These are phyloP conservation scores for Trinectes maculatus DNA, from an alignment of 2,113 vertebrate species.

Conservation along the genomic window DNA sequence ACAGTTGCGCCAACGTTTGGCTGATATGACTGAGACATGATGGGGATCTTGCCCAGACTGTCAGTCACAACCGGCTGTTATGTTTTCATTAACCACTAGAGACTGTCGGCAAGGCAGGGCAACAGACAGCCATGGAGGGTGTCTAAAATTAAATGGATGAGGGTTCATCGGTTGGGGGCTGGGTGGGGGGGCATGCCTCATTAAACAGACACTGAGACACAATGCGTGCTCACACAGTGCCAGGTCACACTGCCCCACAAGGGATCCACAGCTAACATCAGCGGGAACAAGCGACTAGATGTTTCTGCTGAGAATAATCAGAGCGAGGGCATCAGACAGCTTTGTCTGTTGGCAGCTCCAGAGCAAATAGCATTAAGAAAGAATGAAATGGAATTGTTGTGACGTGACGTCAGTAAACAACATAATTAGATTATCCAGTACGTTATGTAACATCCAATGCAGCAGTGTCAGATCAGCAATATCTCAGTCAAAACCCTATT, in stretches of 20 bases:
- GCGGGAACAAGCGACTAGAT: slow-evolving; percentile 21
- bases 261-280: slow-evolving; percentile 14
- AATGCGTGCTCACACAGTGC: slow-evolving; percentile 33
- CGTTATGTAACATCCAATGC: no score
- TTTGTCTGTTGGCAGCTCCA: no score
- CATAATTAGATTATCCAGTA: no score
- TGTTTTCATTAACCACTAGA: slow-evolving; percentile 69
- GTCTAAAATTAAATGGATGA: slow-evolving; percentile 65
- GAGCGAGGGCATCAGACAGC: neutral
- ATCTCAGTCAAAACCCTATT: no score
- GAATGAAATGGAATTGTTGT: no score
- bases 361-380: no score
- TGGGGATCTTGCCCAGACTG: slow-evolving; percentile 51
- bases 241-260: slow-evolving; percentile 49
- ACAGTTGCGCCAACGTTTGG: slow-evolving; percentile 41
- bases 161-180: slow-evolving; percentile 66
- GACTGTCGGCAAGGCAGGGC: slow-evolving; percentile 35
- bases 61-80: slow-evolving; percentile 55
- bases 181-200: slow-evolving; percentile 61
- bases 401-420: no score
- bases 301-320: neutral
- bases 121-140: slow-evolving; percentile 19
- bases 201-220: slow-evolving; percentile 48
- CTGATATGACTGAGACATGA: slow-evolving; percentile 49
- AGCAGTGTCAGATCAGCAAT: no score